Evolutionary conservation across 2,888 invertebrate species (phyloP), one percentile per base, ranked within the genome.

Genomic region (Furcula furcula): DNA sequence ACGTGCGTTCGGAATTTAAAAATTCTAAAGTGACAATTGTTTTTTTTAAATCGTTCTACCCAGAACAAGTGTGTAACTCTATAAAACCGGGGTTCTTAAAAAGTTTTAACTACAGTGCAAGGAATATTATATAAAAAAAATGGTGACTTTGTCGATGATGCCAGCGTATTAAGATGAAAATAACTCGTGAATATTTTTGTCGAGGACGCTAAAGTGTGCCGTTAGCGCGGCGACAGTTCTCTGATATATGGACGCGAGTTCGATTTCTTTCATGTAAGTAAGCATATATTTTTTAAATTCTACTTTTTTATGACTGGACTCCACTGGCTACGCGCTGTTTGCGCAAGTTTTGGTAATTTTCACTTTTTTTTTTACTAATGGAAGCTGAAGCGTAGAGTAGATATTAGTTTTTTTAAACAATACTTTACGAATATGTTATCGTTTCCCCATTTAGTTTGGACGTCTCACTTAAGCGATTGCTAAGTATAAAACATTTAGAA

Each of bases 151-250:
- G 57, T 56, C 39, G 46, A 34, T 47, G 55, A 55, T 67, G 67
- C 65, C 66, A 67, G 60, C 54, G 54, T 68, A 51, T 63, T 58
- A 49, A 53, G 70, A 64, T 69, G 40, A 56, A 71, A 73, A 73
- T 73, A 73, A 64, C 63, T 46, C 43, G 33, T 29, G 65, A 57
- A 65, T 71, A 69, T 72, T 72, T 71, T 64, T 45, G 64, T 59
- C 68, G 67, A 60, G 66, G 68, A 58, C 68, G 55, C 43, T 32
- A 32, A 44, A 51, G 52, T 56, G 49, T 55, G 51, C 32, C 38
- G 47, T 35, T 36, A 36, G 37, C 13, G 32, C 32, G 39, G 46
- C 49, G 49, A 49, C 60, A 50, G 51, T 53, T 47, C 29, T 49
- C 39, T 56, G 64, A 63, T 65, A 50, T 55, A 61, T 62, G 54